These are phyloP conservation scores for Esox masquinongy DNA, from an alignment of 2,797 vertebrate species.

Conservation along the genomic window DNA sequence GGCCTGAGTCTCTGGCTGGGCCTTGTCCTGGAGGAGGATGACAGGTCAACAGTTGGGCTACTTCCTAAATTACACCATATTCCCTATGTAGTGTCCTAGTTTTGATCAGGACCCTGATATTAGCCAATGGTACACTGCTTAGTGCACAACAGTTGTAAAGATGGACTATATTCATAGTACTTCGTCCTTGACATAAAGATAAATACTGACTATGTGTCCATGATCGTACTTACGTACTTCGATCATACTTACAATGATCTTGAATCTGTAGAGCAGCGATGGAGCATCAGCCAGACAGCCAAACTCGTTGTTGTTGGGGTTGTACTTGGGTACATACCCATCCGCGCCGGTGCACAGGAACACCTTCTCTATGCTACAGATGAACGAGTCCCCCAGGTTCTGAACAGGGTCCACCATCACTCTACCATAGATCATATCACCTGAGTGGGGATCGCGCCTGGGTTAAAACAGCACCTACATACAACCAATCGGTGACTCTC, in stretches of 20 bases:
- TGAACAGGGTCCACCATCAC: slow-evolving; percentile 97
- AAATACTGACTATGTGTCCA: not conserved
- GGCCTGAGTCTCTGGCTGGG: slow-evolving; percentile 91
- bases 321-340: slow-evolving; percentile 93
- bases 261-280: slow-evolving; percentile 89
- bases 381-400: slow-evolving; percentile 91
- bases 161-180: not conserved
- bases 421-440: slow-evolving; percentile 87
- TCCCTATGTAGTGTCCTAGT: no score
- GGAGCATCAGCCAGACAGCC: slow-evolving; percentile 92
- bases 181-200: not conserved
- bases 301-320: slow-evolving; percentile 84
- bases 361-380: slow-evolving; percentile 94
- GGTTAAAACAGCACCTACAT: not conserved
- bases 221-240: no score
- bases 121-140: no score
- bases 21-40: slow-evolving; percentile 82
- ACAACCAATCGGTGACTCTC: not conserved
- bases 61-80: not conserved
- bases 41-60: not conserved
- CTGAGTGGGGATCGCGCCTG: slow-evolving; percentile 57
- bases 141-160: no score
- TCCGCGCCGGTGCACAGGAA: slow-evolving; percentile 93
- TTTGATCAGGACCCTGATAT: no score
- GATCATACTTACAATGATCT: slow-evolving; percentile 85